Base-by-base conservation (phyloP, 2,113 vertebrate species). In the Meles meles region DNA sequence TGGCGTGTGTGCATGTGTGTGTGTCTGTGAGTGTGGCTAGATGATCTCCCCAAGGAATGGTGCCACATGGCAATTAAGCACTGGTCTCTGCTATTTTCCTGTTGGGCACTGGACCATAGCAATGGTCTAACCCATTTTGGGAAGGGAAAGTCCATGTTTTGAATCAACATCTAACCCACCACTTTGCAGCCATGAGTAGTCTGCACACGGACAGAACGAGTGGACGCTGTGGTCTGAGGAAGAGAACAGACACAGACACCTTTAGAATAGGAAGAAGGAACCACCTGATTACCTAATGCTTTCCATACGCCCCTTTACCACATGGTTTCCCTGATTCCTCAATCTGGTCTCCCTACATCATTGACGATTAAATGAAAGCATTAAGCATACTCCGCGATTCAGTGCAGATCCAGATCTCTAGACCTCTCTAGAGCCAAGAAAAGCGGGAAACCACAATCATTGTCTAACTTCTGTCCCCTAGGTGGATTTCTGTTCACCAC, bases 221-320 rank as follows among this genome's bases (percentile, higher is more conserved):
- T 4, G 59, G 59, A 25, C 27, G 1, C 1, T 31, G 23, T 9
- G 0, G 77, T 29, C 27, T 12, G 8, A 47, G 57, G 49, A 52
- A 10, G 76, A 55, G 3, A n/a, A 10, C n/a, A 10, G 77, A 42
- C 18, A 10, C n/a, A 10, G 77, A 42, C 18, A 8, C 23, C 61
- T 4, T 0, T 0, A 9, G 61, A 69, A 69, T 15, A 18, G 7
- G 18, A 1, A 0, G 1, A 7, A 31, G 4, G 44, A 52, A 27
- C n/a, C 34, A 37, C 34, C 44, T 67, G 74, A 20, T 6, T 49
- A 31, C 42, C 13, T 39, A 52, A 67, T 12, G 5, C 12, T 5
- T 17, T 12, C 61, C 27, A 8, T 42, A 15, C 34, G 7, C 25
- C 18, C 67, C 47, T 55, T 67, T 14, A 34, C 47, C 18, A 69